Evolutionary conservation across 2,113 vertebrate species (phyloP), one percentile per base, ranked within the genome.

Genomic region (Melanocharis versteri): DNA sequence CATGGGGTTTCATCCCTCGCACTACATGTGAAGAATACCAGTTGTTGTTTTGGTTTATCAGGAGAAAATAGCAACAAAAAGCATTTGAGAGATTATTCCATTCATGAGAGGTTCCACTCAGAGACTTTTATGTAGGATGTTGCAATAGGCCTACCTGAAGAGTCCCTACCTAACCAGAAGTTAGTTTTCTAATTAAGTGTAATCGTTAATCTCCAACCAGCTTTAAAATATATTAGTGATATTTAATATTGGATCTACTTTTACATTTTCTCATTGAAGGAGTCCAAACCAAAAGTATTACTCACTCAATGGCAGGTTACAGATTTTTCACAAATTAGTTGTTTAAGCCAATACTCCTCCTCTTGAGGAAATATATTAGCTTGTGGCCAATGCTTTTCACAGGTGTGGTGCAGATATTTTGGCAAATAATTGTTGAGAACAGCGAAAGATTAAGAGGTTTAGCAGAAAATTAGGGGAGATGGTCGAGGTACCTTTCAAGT

Each of bases 41-140:
- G 94, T 90, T 95, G 95, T 75, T 94, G 90, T 83, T 96, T 92
- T 87, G 94, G 93, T 97, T 96, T 96, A 80, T 86, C 90, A 94
- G 87, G 90, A 90, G 91, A 90, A 96, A 83, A 84, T 3, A 94
- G 94, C 82, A 88, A 92, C 82, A 90, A 72, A 71, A 61, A 93
- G 60, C 65, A 90, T 66, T 90, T 90, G 51, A 95, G 45, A 84
- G 56, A 53, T 89, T 60, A 86, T 75, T 95, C 95, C 40, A 78
- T 83, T 80, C 83, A 54, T 23, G 71, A 97, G 51, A 84, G 42
- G 64, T 48, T 78, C 30, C 71, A 84, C n/a, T 44, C 35, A 40
- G 8, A 91, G 77, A 73, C 30, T 62, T 73, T 26, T 6, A 37
- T 0, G 6, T 24, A 28, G 71, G 53, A 50, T 15, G 37, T 37